Conservation (phyloP, 2,113 vertebrate genomes). For the Thymallus thymallus region DNA sequence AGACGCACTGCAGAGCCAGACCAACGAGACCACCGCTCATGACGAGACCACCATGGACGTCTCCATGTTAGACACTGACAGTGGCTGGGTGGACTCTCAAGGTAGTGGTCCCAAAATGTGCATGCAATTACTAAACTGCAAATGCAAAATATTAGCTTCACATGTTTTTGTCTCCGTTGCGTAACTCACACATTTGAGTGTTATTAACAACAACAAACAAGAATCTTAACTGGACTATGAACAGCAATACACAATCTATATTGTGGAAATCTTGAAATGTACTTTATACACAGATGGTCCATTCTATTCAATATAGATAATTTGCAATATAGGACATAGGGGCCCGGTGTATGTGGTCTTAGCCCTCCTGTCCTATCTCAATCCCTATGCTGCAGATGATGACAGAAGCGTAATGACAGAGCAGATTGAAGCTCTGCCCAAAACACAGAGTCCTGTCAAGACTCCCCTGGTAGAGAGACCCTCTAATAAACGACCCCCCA, state of each 20-base stretch:
- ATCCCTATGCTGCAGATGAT: conserved; percentile 82
- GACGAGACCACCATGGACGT: conserved; percentile 57
- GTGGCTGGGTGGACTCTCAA: conserved; percentile 69
- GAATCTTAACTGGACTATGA: too few relatives aligned
- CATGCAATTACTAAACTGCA: neutral
- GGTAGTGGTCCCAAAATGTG: conserved; percentile 58
- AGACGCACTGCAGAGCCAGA: conserved; percentile 20
- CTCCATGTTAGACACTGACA: conserved; percentile 65
- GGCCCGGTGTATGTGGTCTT: conserved; percentile 29
- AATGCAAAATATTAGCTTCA: neutral
- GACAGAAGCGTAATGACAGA: conserved; percentile 92
- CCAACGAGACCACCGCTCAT: conserved; percentile 13
- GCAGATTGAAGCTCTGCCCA: conserved; percentile 88
- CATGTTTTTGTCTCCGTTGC: neutral
- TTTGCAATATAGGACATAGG: neutral
- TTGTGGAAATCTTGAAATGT: too few relatives aligned
- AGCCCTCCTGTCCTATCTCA: conserved; percentile 43
- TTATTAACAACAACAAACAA: neutral
- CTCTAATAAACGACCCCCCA: conserved; percentile 83
- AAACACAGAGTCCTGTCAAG: conserved; percentile 81
- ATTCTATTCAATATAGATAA: neutral
- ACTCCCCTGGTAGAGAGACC: conserved; percentile 82
- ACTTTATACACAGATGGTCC: too few relatives aligned
- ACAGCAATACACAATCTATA: too few relatives aligned
- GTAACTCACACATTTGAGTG: neutral